phyloP scores from a whole-genome alignment of 2,113 vertebrate genomes.

The Chlamydotis undulata region DNA sequence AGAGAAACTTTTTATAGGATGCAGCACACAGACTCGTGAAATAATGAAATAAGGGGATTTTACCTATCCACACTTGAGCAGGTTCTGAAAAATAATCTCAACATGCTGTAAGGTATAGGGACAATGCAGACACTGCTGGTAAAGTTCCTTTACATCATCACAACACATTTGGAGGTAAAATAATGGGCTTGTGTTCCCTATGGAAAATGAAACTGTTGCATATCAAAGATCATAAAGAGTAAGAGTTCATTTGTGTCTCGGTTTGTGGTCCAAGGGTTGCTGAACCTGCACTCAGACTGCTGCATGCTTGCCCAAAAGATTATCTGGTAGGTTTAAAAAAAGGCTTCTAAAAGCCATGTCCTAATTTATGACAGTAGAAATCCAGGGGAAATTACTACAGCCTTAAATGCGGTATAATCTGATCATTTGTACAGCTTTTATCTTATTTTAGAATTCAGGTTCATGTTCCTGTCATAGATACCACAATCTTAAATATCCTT shows the following conservation, averaged over 20 bases:
- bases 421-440: not conserved
- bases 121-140: not conserved
- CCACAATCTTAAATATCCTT: not conserved
- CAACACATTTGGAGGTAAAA: not conserved
- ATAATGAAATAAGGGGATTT: not conserved
- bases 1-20: not conserved
- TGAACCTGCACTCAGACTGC: not conserved
- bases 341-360: not conserved
- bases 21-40: not conserved
- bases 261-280: not conserved
- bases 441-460: not conserved
- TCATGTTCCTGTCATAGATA: not conserved
- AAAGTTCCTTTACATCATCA: not conserved
- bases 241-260: not conserved
- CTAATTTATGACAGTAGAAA: not conserved
- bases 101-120: accelerated
- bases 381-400: not conserved
- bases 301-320: not conserved
- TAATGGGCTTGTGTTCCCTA: not conserved
- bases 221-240: not conserved
- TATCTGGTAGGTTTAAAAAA: not conserved
- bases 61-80: not conserved
- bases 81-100: not conserved
- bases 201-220: not conserved
- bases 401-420: not conserved